Percentiles rank a stretch among this genome's conserved stretches.
Evolutionary conservation across 1,140 invertebrate genomes (phyloP).

Genomic region (Lethrus apterus): DNA sequence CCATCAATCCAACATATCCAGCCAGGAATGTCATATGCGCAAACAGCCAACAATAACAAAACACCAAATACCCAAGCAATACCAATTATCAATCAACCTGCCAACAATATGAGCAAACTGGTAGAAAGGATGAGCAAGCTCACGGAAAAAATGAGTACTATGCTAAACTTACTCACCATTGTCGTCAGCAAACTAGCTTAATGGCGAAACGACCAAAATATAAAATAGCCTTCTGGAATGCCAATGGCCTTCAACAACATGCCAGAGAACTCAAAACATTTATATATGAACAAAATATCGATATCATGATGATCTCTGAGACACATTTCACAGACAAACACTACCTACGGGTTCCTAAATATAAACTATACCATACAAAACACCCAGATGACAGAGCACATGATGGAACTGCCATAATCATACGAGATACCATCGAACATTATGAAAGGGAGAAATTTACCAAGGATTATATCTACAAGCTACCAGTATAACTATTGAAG

Average conservation of each 20-base stretch:
- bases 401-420: slow-evolving; percentile 23
- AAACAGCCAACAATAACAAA: no score
- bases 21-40: no score
- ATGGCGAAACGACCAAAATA: slow-evolving; percentile 6
- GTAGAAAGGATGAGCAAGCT: no score
- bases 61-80: no score
- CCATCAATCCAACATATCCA: no score
- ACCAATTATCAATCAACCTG: no score
- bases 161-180: slow-evolving; percentile 19
- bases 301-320: slow-evolving; percentile 15
- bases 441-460: slow-evolving; percentile 6
- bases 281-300: slow-evolving; percentile 21
- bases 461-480: slow-evolving; percentile 4
- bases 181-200: slow-evolving; percentile 12
- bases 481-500: slow-evolving; percentile 4
- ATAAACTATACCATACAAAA: slow-evolving; percentile 18
- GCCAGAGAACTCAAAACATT: slow-evolving; percentile 21
- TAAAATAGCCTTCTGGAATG: slow-evolving; percentile 25
- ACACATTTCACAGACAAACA: slow-evolving; percentile 21
- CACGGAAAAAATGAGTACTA: slow-evolving; percentile 8
- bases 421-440: slow-evolving; percentile 6
- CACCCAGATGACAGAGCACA: slow-evolving; percentile 23
- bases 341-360: slow-evolving; percentile 19
- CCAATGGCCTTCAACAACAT: slow-evolving; percentile 22
- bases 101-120: no score